These are phyloP conservation scores for Porites evermanni DNA, from an alignment of 92 coral and sea anemone species.

Conservation along the genomic window DNA sequence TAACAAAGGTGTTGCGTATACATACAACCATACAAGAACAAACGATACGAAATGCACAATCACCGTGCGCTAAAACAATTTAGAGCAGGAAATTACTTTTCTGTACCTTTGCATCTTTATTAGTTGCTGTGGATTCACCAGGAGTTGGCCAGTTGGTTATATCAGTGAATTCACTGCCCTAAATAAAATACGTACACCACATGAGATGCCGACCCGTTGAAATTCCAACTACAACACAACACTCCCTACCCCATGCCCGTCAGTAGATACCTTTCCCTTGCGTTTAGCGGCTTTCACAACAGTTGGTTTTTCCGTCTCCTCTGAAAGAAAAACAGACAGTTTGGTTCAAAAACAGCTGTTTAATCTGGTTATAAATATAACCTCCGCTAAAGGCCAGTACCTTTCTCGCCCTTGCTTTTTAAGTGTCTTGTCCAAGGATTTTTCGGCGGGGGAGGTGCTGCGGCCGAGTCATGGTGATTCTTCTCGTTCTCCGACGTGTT, in stretches of 20 bases:
- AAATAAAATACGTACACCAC: slow-evolving; percentile 29
- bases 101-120: slow-evolving; percentile 44
- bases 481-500: slow-evolving; percentile 61
- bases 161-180: slow-evolving; percentile 93
- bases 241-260: slow-evolving; percentile 37
- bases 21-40: slow-evolving; percentile 9
- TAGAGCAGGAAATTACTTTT: too few relatives aligned
- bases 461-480: slow-evolving; percentile 57
- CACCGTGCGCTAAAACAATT: neutral
- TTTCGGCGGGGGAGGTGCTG: slow-evolving; percentile 92
- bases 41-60: slow-evolving; percentile 45
- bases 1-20: slow-evolving; percentile 18
- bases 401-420: slow-evolving; percentile 74
- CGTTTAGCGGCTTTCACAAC: slow-evolving; percentile 80
- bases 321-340: slow-evolving; percentile 55
- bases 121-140: slow-evolving; percentile 85
- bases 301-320: slow-evolving; percentile 75
- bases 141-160: slow-evolving; percentile 98
- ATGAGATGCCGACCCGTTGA: slow-evolving; percentile 26
- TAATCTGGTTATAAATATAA: neutral
- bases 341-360: slow-evolving; percentile 9
- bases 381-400: slow-evolving; percentile 15
- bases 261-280: slow-evolving; percentile 75
- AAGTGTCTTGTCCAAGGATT: slow-evolving; percentile 92
- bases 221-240: slow-evolving; percentile 24